These are phyloP conservation scores for Mormyrus hasselquistii DNA, from an alignment of 2,797 vertebrate species.

Conservation along the genomic window DNA sequence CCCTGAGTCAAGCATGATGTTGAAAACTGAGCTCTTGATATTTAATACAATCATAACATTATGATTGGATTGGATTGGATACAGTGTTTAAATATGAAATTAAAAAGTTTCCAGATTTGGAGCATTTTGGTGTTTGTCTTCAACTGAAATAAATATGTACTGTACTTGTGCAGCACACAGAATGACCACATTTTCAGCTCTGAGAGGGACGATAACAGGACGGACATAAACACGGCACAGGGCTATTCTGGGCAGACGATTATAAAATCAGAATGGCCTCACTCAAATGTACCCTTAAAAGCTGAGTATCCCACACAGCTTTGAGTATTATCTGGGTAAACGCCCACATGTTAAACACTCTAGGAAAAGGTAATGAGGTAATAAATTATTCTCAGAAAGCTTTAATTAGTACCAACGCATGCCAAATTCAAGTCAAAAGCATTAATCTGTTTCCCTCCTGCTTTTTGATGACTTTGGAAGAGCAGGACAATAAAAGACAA, in stretches of 20 bases:
- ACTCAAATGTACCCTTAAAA: conserved; percentile 24
- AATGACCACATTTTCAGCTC: conserved; percentile 39
- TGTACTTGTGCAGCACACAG: conserved; percentile 27
- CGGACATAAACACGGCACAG: conserved; percentile 30
- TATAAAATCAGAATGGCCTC: conserved; percentile 13
- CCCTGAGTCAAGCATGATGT: background rate
- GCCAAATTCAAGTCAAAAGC: conserved; percentile 43
- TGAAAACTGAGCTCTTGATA: background rate
- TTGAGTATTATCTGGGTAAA: conserved; percentile 27
- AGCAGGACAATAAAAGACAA: conserved; percentile 65
- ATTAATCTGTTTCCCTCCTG: conserved; percentile 46
- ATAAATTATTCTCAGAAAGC: conserved; percentile 54
- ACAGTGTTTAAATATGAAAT: background rate
- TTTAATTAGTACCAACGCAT: conserved; percentile 58
- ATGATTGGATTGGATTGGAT: background rate
- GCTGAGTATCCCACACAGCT: conserved; percentile 20
- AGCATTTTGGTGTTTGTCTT: conserved; percentile 41
- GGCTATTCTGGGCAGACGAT: conserved; percentile 19
- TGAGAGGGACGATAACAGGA: conserved; percentile 45
- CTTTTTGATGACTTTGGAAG: conserved; percentile 63
- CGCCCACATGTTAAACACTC: conserved; percentile 26
- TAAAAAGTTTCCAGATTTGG: background rate
- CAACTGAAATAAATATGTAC: conserved; percentile 46
- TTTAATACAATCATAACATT: background rate
- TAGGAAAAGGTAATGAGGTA: conserved; percentile 41